Conservation (phyloP, 2,888 invertebrate species). For the Drymonia ruficornis region DNA sequence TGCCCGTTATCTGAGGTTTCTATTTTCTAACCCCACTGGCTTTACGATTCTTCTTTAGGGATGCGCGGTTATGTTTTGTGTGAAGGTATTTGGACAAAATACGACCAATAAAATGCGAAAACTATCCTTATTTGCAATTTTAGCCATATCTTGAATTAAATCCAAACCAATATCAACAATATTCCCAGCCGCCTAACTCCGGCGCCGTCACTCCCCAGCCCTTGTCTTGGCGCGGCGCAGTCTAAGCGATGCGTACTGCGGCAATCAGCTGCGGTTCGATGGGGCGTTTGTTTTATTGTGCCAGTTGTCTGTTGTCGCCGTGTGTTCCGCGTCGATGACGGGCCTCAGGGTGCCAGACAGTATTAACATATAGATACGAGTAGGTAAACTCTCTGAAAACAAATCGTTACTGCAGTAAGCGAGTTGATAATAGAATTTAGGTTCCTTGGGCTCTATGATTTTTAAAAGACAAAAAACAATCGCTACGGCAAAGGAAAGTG, state of each 20-base stretch:
- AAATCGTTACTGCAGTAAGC: too few species aligned
- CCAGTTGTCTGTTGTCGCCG: slow-evolving; percentile 25
- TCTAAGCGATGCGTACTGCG: not conserved
- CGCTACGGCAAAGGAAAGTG: too few species aligned
- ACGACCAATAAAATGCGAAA: too few species aligned
- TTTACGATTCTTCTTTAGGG: not conserved
- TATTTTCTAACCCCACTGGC: slow-evolving; percentile 12
- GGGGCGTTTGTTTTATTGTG: slow-evolving; percentile 29
- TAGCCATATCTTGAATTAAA: too few species aligned
- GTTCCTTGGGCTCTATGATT: too few species aligned
- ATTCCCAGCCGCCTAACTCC: not conserved
- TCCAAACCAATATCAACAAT: too few species aligned
- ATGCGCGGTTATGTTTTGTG: not conserved
- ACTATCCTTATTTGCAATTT: not conserved
- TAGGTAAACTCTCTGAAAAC: not conserved
- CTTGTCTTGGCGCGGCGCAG: not conserved
- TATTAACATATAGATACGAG: not conserved
- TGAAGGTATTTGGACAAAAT: not conserved
- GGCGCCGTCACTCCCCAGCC: not conserved
- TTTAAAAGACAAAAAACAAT: too few species aligned
- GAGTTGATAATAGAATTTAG: too few species aligned
- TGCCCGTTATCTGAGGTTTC: slow-evolving; percentile 19
- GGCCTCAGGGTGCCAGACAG: not conserved
- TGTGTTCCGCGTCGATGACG: slow-evolving; percentile 36
- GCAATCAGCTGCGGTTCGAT: slow-evolving; percentile 12